Evolutionary conservation across 2,113 vertebrate species (phyloP), one percentile per base, ranked within the genome.

Genomic region (Psittacara wagleri): DNA sequence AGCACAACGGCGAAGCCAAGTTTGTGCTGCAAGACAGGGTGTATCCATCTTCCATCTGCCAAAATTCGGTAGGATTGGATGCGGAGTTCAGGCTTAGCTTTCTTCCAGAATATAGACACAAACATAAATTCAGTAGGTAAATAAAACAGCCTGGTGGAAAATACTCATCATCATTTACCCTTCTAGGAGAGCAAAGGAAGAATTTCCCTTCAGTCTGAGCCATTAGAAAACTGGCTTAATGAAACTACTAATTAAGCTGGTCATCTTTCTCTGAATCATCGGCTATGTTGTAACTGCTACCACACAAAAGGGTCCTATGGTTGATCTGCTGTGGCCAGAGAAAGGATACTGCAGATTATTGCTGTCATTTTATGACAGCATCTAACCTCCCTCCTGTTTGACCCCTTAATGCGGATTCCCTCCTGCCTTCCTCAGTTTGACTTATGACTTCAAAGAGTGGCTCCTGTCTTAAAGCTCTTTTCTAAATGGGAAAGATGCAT

Each of bases 181-280:
- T 92, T 86, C 73, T 68, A 86, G 48, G 44, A 86, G 33, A 92
- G 66, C 27, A 90, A 90, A 83, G 27, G 46, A 85, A 63, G 33
- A 88, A 72, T 88, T 86, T 88, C 92, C 51, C 72, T 88, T 94
- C 83, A 82, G 52, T 52, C 22, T 78, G 76, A 96, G 69, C 64
- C 78, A 72, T 88, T 92, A 94, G 43, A 81, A 89, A 96, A 86
- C 64, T 93, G 86, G 61, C 83, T 92, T 94, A 93, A 86, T 96
- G 69, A 79, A 95, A 52, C 55, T 63, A 67, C 72, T 92, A 93
- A 95, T 94, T 90, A 92, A 94, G 51, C 55, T 62, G 44, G 61
- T 86, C 39, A 16, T 73, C 76, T 82, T 95, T 64, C 83, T 55
- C 88, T 83, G 83, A 96, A 86, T 94, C 88, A 95, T 88, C 85